Evolutionary conservation across 2,888 invertebrate genomes (phyloP), one percentile per base, ranked within the genome.

Genomic region (Zaprionus lineosus): DNA sequence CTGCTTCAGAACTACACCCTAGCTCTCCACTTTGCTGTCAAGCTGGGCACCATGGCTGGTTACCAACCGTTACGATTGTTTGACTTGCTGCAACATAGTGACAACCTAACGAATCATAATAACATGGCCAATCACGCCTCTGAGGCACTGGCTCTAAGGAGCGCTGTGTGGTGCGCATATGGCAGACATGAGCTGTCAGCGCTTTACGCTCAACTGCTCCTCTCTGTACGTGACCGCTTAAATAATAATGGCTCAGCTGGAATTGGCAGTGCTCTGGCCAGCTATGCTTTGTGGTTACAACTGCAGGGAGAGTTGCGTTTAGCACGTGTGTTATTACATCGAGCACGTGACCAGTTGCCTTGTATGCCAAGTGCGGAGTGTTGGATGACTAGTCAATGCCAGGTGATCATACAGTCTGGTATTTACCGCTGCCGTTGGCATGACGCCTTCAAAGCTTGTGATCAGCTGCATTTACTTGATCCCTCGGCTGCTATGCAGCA

Each of bases 141-240:
- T 66, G 94, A 94, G 65, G 95, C 95, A 14, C 92, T 95, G 73
- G 94, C 95, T 0, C 94, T 96, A 89, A 94, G 95, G 72, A 94
- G 96, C 0, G 95, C 96, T 0, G 91, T 98, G 6, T 97, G 97
- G 97, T 92, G 94, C 8, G 92, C 96, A 50, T 97, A 97, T 88
- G 98, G 98, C 0, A 95, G 96, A 89, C 93, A 94, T 1, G 95
- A 96, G 88, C 94, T 97, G 93, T 94, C 95, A 0, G 94, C 94
- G 0, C 91, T 97, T 24, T 94, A 93, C 88, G 93, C 95, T 41
- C 97, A 97, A 88, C 89, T 96, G 8, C 90, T 97, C 28, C 91
- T 97, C 0, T 93, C 95, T 74, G 91, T 95, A 12, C 95, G 96
- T 86, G 94, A 95, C 87, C 91, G 91, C 70, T 86, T 84, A 28